Conservation (phyloP, 2,888 invertebrate genomes). For the Mythimna albipuncta region DNA sequence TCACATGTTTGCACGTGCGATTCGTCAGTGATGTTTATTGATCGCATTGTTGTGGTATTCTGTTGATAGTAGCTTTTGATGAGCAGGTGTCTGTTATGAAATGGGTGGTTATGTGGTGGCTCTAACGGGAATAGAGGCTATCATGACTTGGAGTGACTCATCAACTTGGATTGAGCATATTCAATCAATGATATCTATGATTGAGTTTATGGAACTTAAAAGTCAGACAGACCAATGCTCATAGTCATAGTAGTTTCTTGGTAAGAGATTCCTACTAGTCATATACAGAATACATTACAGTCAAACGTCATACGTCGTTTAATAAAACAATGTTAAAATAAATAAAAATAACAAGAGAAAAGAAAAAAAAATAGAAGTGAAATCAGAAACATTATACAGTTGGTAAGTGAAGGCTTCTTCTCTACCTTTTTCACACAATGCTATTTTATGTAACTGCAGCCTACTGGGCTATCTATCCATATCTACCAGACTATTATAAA, state of each 20-base stretch:
- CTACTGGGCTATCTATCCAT: too few species aligned
- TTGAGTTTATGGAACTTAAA: background rate
- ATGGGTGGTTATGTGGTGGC: background rate
- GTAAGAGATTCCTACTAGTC: too few species aligned
- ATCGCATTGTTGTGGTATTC: slow-evolving; percentile 45
- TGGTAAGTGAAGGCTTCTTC: background rate
- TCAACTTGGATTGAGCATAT: background rate
- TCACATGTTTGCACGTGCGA: slow-evolving; percentile 51
- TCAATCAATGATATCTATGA: too few species aligned
- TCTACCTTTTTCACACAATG: background rate
- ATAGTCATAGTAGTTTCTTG: background rate
- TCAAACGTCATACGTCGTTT: too few species aligned
- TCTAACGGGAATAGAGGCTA: background rate
- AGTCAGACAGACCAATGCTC: background rate
- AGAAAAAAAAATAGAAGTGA: too few species aligned
- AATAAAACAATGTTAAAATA: too few species aligned
- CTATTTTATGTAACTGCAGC: background rate
- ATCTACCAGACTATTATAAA: too few species aligned
- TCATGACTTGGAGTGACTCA: background rate
- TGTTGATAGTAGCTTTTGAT: slow-evolving; percentile 10
- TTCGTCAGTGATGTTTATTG: slow-evolving; percentile 51
- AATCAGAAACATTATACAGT: too few species aligned
- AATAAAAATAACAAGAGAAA: too few species aligned
- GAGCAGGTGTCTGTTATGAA: slow-evolving; percentile 11
- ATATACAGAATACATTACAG: too few species aligned